A percentile compares a stretch with the other conserved stretches of the same genome.
phyloP scores from a whole-genome alignment of 2,797 vertebrate species.

The Varecia variegata region DNA sequence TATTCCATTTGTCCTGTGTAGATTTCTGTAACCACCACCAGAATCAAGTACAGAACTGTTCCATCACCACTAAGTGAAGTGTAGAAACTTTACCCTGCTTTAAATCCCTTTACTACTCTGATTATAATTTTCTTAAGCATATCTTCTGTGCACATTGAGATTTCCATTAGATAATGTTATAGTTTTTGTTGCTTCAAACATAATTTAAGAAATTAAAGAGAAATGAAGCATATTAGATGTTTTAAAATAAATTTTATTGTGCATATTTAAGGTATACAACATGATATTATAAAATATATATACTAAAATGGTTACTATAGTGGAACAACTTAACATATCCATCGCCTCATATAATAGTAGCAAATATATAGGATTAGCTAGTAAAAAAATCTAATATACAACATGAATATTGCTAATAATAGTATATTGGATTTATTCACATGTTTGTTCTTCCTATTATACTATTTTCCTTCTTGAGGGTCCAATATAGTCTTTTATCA shows the following conservation, averaged over 20 bases:
- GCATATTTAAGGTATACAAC: background rate
- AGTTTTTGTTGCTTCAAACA: background rate
- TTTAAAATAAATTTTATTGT: background rate
- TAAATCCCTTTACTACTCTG: background rate
- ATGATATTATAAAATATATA: background rate
- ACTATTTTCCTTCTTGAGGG: background rate
- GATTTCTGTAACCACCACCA: background rate
- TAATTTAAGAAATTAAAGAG: background rate
- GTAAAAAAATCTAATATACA: background rate
- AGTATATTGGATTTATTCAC: background rate
- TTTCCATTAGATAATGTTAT: background rate
- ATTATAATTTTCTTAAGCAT: background rate
- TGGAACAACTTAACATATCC: background rate
- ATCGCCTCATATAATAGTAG: background rate
- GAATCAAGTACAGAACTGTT: background rate
- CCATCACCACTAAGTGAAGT: background rate
- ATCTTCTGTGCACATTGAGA: background rate
- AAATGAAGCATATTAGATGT: background rate
- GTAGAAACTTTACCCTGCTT: background rate
- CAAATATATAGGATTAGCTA: background rate
- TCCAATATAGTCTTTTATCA: background rate
- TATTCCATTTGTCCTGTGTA: background rate
- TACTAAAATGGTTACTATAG: background rate
- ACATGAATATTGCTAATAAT: background rate
- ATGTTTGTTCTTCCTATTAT: background rate